Evolutionary conservation across 2,113 vertebrate genomes (phyloP).

Genomic region (Daboia siamensis): DNA sequence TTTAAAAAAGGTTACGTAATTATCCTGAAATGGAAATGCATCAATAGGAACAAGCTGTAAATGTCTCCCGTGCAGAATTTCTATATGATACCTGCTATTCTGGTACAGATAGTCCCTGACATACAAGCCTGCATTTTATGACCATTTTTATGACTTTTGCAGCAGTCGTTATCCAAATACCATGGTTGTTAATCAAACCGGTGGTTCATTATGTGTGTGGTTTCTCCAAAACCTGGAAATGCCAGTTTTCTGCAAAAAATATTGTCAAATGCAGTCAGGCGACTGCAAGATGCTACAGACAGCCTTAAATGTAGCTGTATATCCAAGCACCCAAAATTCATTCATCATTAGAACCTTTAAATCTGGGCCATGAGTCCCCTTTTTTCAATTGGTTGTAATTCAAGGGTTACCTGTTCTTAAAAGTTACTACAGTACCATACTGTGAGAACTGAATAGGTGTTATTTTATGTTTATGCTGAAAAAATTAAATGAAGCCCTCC

Average conservation of each 20-base stretch:
- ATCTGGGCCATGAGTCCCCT: background rate
- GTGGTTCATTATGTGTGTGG: background rate
- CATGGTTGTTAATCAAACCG: background rate
- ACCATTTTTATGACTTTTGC: background rate
- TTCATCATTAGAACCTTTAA: background rate
- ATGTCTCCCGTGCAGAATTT: slow-evolving; percentile 3
- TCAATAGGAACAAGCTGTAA: background rate
- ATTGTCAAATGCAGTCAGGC: background rate
- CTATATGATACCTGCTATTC: background rate
- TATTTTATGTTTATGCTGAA: slow-evolving; percentile 8
- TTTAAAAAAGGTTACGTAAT: background rate
- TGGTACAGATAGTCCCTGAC: background rate
- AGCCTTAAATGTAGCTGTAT: background rate
- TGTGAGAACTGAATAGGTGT: slow-evolving; percentile 28
- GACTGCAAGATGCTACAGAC: background rate
- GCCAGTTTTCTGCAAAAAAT: background rate
- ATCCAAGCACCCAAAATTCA: background rate
- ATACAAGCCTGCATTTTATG: background rate
- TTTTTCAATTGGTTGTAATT: background rate
- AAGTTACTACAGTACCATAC: background rate
- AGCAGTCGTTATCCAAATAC: background rate
- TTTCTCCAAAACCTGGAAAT: background rate
- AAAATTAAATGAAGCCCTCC: background rate
- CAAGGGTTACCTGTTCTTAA: background rate
- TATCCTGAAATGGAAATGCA: background rate